phyloP scores from a whole-genome alignment of 2,113 vertebrate species.

The Danionella cerebrum region DNA sequence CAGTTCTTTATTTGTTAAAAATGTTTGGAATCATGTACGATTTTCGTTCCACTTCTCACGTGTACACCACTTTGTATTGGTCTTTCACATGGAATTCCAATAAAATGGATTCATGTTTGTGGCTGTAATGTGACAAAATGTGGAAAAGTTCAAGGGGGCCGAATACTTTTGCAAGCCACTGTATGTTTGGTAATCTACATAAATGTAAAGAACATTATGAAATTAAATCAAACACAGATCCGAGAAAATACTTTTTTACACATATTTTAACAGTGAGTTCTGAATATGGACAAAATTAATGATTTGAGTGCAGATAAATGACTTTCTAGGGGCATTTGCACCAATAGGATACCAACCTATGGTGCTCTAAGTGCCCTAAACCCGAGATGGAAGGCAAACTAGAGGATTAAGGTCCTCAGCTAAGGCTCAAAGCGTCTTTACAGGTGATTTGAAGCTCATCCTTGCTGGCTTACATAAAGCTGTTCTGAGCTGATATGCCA shows the following conservation, averaged over 20 bases:
- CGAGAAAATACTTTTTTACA: too few species aligned
- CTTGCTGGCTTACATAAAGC: slow-evolving; percentile 65
- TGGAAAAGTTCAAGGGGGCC: too few species aligned
- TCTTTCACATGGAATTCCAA: too few species aligned
- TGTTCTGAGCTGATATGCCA: slow-evolving; percentile 62
- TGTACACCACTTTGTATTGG: too few species aligned
- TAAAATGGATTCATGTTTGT: too few species aligned
- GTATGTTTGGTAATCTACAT: too few species aligned
- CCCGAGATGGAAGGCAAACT: slow-evolving; percentile 71
- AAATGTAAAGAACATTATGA: background rate
- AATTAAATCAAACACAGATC: background rate
- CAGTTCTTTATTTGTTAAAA: too few species aligned
- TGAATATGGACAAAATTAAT: background rate
- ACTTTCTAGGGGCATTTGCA: slow-evolving; percentile 53
- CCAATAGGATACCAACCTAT: slow-evolving; percentile 57
- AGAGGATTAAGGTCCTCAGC: slow-evolving; percentile 70
- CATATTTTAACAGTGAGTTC: background rate
- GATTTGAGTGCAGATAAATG: background rate
- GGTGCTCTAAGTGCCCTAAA: slow-evolving; percentile 64
- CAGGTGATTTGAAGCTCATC: slow-evolving; percentile 84
- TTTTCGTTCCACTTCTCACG: too few species aligned
- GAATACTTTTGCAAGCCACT: too few species aligned
- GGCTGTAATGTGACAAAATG: too few species aligned
- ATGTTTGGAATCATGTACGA: too few species aligned
- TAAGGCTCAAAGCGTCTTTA: slow-evolving; percentile 77